A percentile compares a stretch with the other conserved stretches of the same genome.
Conservation (phyloP, 1,140 invertebrate genomes). For the Trichonephila clavipes region DNA sequence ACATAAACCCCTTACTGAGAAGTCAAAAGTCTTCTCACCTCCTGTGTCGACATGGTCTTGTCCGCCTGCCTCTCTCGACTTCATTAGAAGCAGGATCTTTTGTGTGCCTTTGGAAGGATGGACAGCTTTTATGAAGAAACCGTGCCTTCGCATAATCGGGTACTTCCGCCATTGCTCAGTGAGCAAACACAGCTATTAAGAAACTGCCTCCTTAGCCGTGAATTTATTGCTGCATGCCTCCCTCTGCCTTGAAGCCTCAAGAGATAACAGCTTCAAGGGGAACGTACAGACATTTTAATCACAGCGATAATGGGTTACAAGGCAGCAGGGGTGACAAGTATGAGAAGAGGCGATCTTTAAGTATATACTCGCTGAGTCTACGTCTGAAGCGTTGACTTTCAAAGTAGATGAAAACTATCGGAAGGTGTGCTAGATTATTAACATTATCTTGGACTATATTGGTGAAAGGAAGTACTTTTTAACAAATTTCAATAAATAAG, state of each 20-base stretch:
- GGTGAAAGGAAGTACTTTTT: not conserved
- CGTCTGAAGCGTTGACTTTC: not conserved
- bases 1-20: not conserved
- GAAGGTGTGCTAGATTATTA: not conserved
- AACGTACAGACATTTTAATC: constrained; percentile 48
- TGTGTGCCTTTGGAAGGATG: constrained; percentile 10
- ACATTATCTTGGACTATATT: not conserved
- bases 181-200: constrained; percentile 53
- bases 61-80: not conserved
- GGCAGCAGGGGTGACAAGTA: constrained; percentile 43
- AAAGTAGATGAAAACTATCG: not conserved
- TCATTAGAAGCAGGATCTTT: constrained; percentile 12
- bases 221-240: constrained; percentile 12
- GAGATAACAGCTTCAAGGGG: not conserved
- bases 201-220: constrained; percentile 23
- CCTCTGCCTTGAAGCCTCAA: not conserved
- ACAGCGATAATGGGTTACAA: constrained; percentile 47
- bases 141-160: constrained; percentile 56
- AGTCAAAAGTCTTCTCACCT: not conserved
- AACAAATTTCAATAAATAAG: not conserved
- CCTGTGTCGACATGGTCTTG: not conserved
- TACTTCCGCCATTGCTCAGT: not conserved
- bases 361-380: not conserved
- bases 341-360: not conserved
- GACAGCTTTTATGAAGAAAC: constrained; percentile 53